These are phyloP conservation scores for Phallusia fumigata DNA, from an alignment of 23 tunicate genomes.

Conservation along the genomic window DNA sequence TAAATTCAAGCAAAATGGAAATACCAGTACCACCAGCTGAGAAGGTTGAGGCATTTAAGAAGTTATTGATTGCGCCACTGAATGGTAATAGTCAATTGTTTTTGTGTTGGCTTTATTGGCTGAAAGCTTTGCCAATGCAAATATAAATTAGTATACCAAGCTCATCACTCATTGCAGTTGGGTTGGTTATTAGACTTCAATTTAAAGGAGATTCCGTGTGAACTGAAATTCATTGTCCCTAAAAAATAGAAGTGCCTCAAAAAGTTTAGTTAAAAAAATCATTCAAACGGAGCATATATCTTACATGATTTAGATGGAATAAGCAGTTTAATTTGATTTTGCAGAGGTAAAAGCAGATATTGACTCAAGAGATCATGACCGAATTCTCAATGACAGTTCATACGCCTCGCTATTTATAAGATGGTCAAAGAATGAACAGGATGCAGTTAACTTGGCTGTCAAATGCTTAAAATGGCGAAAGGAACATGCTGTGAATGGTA, in stretches of 20 bases:
- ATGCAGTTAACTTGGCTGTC: conserved; percentile 49
- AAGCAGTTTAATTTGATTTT: too few species aligned
- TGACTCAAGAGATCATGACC: neutral
- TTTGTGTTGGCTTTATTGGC: too few species aligned
- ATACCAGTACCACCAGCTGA: neutral
- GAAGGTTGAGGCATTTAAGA: neutral
- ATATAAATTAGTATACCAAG: too few species aligned
- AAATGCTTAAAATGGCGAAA: conserved; percentile 63
- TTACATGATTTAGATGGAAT: too few species aligned
- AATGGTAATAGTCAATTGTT: neutral
- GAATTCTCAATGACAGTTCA: conserved; percentile 14
- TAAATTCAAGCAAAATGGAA: neutral
- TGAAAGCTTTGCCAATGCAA: too few species aligned
- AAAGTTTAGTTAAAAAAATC: neutral
- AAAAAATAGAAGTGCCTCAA: neutral
- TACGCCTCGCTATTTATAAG: conserved; percentile 50
- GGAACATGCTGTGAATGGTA: conserved; percentile 58
- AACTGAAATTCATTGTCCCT: too few species aligned
- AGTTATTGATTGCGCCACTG: neutral
- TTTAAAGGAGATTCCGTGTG: too few species aligned
- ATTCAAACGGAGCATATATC: too few species aligned
- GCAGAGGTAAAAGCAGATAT: neutral
- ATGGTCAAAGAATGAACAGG: conserved; percentile 54
- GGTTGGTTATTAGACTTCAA: neutral
- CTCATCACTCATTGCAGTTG: too few species aligned